A percentile compares a stretch with the other conserved stretches of the same genome.
These are phyloP conservation scores for Pangasianodon gigas DNA, from an alignment of 2,113 vertebrate genomes.

Conservation along the genomic window DNA sequence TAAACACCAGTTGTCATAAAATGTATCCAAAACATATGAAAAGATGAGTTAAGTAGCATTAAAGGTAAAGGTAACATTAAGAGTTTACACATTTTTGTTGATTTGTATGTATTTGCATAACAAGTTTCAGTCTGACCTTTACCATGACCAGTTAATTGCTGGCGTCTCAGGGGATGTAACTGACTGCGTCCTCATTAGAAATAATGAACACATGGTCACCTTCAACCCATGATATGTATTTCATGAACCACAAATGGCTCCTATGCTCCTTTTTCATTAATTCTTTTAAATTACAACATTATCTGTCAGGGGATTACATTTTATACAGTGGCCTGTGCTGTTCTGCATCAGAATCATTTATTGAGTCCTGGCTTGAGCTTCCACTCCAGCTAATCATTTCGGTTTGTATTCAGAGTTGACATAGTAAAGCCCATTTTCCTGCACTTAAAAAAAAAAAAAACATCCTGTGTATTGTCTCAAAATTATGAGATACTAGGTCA, in stretches of 20 bases:
- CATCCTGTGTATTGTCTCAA: neutral
- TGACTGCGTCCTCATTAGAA: neutral
- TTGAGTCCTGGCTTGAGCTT: slow-evolving; percentile 62
- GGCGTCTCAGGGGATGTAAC: neutral
- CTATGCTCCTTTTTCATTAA: slow-evolving; percentile 22
- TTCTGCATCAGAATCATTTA: slow-evolving; percentile 61
- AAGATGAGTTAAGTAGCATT: neutral
- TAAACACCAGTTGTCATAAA: neutral
- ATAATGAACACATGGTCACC: slow-evolving; percentile 16
- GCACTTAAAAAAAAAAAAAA: neutral
- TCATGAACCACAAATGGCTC: slow-evolving; percentile 23
- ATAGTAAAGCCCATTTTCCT: neutral
- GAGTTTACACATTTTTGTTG: neutral
- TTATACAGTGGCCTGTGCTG: slow-evolving; percentile 58
- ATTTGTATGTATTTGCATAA: neutral
- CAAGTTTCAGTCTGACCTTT: neutral
- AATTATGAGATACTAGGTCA: neutral
- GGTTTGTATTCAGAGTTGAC: neutral
- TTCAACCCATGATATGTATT: slow-evolving; percentile 14
- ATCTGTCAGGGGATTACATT: slow-evolving; percentile 55
- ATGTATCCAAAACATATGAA: neutral
- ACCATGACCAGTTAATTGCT: neutral
- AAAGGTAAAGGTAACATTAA: neutral
- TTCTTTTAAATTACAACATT: slow-evolving; percentile 41
- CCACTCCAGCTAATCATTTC: slow-evolving; percentile 61